Conservation (phyloP, 2,888 invertebrate genomes). For the Neelides folsomi region DNA sequence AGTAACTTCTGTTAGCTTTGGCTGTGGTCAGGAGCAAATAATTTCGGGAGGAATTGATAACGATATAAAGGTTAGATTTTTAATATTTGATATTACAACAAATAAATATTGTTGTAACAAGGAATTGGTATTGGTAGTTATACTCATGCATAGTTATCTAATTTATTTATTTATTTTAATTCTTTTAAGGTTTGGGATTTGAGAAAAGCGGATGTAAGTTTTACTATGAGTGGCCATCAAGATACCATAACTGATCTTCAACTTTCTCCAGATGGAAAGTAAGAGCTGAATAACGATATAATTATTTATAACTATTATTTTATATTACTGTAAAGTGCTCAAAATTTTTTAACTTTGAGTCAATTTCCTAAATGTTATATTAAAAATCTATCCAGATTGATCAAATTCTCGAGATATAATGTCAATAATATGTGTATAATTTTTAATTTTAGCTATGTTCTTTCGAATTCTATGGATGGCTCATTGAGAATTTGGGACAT, state of each 20-base stretch:
- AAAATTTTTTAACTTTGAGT: no score
- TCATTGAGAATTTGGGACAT: slow-evolving; percentile 93
- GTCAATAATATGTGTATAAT: no score
- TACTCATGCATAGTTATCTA: no score
- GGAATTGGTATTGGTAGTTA: no score
- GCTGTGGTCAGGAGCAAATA: slow-evolving; percentile 88
- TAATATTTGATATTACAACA: no score
- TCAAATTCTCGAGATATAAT: no score
- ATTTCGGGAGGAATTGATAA: slow-evolving; percentile 94
- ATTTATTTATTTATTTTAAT: slow-evolving; percentile 41
- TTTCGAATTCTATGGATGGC: slow-evolving; percentile 95
- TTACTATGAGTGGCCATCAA: slow-evolving; percentile 78
- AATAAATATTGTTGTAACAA: no score
- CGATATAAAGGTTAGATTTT: slow-evolving; percentile 80
- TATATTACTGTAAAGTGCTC: no score
- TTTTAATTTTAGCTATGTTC: slow-evolving; percentile 53
- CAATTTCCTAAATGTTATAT: no score
- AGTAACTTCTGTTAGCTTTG: slow-evolving; percentile 78
- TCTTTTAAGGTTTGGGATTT: slow-evolving; percentile 60
- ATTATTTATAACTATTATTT: no score
- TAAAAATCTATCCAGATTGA: no score
- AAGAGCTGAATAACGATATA: slow-evolving; percentile 4
- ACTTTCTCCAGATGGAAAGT: slow-evolving; percentile 59
- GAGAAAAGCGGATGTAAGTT: slow-evolving; percentile 69
- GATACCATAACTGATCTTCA: slow-evolving; percentile 86